phyloP scores from a whole-genome alignment of 2,113 vertebrate genomes.

The Anseranas semipalmata region DNA sequence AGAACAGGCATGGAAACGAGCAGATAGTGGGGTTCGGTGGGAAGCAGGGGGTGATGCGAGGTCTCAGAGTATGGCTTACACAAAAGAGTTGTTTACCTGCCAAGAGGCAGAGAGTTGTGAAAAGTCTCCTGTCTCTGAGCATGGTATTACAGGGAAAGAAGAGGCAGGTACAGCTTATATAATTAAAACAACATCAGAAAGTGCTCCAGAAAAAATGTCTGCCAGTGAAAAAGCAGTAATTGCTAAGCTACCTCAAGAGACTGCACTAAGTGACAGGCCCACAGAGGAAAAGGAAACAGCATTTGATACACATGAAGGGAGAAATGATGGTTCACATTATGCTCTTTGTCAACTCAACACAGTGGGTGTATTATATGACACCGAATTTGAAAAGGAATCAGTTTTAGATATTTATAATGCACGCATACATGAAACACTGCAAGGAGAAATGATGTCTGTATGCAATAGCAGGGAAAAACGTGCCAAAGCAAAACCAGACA shows the following conservation, averaged over 20 bases:
- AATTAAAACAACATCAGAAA: conserved; percentile 84
- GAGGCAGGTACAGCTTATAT: conserved; percentile 75
- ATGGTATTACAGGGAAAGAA: conserved; percentile 62
- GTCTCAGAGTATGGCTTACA: conserved; percentile 4
- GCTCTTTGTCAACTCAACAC: conserved; percentile 79
- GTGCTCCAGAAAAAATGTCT: conserved; percentile 80
- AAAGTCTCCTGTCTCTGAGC: conserved; percentile 71
- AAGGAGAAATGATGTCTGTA: conserved; percentile 56
- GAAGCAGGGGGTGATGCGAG: not conserved
- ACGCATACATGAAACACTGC: conserved; percentile 60
- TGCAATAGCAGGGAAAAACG: conserved; percentile 31
- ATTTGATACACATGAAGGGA: conserved; percentile 83
- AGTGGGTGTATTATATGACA: conserved; percentile 77
- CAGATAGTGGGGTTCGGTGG: conserved; percentile 16
- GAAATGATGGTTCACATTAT: conserved; percentile 80
- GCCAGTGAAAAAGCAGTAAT: conserved; percentile 81
- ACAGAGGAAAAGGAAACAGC: conserved; percentile 79
- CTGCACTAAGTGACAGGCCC: conserved; percentile 80
- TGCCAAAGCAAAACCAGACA: conserved; percentile 61
- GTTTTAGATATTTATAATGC: conserved; percentile 76
- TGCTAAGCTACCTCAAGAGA: conserved; percentile 83
- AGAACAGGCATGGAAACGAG: conserved; percentile 39
- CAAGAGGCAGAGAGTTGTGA: conserved; percentile 67
- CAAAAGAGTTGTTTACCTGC: conserved; percentile 72
- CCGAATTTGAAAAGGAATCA: conserved; percentile 77